These are phyloP conservation scores for Drosophila seguyi DNA, from an alignment of 1,140 invertebrate genomes.

Conservation along the genomic window DNA sequence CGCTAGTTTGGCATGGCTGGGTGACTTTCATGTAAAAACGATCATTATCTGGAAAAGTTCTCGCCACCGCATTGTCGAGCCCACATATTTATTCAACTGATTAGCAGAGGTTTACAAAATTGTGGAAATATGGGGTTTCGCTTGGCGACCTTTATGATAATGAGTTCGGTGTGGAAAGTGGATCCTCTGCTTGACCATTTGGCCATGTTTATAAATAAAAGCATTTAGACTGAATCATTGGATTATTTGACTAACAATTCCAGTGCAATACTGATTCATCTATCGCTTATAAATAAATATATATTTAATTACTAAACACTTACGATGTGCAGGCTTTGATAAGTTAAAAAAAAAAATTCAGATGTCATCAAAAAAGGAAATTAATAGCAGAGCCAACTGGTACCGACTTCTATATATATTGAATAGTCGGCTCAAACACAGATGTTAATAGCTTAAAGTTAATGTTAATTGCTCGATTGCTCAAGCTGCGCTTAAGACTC, in stretches of 20 bases:
- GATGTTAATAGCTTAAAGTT: conserved; percentile 6
- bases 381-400: conserved; percentile 3
- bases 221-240: neutral
- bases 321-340: conserved; percentile 16
- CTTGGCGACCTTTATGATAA: conserved; percentile 34
- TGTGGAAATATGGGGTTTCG: conserved; percentile 27
- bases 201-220: conserved; percentile 18
- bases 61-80: conserved; percentile 31
- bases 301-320: conserved; percentile 22
- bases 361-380: conserved; percentile 28
- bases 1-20: conserved; percentile 45
- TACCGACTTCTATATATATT: neutral
- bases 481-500: conserved; percentile 1
- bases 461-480: conserved; percentile 20
- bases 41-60: conserved; percentile 50
- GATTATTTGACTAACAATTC: neutral
- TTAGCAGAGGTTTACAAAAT: conserved; percentile 37
- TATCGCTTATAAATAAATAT: neutral
- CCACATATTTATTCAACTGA: conserved; percentile 37
- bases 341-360: conserved; percentile 7
- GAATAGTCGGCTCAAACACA: neutral
- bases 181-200: conserved; percentile 3
- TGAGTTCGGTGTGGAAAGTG: conserved; percentile 1
- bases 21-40: conserved; percentile 47
- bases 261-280: conserved; percentile 9